Evolutionary conservation across 2,113 vertebrate genomes (phyloP).

Genomic region (Xenopus borealis): DNA sequence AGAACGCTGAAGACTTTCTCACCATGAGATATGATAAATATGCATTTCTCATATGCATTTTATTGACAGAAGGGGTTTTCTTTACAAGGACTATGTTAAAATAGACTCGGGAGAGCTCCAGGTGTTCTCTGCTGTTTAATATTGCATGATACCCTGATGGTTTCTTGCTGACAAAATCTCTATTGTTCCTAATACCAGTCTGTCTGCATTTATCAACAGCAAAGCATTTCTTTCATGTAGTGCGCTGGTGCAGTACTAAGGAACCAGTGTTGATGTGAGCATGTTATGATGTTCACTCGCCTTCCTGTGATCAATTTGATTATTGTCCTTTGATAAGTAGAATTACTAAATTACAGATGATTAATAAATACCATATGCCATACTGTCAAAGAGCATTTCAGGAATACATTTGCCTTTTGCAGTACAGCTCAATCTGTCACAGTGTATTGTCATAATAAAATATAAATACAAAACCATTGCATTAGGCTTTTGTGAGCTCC

Average conservation of each 20-base stretch:
- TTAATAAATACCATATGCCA: not conserved
- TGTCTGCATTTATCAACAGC: slow-evolving; percentile 75
- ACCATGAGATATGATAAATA: slow-evolving; percentile 26
- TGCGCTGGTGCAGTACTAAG: slow-evolving; percentile 19
- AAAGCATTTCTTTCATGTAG: slow-evolving; percentile 52
- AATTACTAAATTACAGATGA: slow-evolving; percentile 35
- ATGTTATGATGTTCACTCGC: slow-evolving; percentile 16
- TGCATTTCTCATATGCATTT: slow-evolving; percentile 28
- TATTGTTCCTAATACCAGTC: slow-evolving; percentile 62
- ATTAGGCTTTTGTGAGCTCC: not conserved
- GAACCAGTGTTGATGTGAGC: slow-evolving; percentile 43
- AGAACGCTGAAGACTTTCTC: slow-evolving; percentile 14
- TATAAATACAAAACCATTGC: slow-evolving; percentile 7
- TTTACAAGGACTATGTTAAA: slow-evolving; percentile 19
- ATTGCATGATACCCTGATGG: slow-evolving; percentile 73
- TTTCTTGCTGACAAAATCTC: slow-evolving; percentile 62
- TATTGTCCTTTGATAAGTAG: slow-evolving; percentile 32
- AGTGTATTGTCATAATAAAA: slow-evolving; percentile 14
- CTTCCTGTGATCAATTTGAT: slow-evolving; percentile 8
- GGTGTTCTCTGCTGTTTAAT: slow-evolving; percentile 63
- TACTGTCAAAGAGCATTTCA: slow-evolving; percentile 21
- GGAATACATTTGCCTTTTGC: slow-evolving; percentile 4
- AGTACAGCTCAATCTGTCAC: slow-evolving; percentile 5
- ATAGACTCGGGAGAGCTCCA: slow-evolving; percentile 40
- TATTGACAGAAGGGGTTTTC: slow-evolving; percentile 35